Evolutionary conservation across 2,888 invertebrate species (phyloP).

Genomic region (Loripinus fragilis): DNA sequence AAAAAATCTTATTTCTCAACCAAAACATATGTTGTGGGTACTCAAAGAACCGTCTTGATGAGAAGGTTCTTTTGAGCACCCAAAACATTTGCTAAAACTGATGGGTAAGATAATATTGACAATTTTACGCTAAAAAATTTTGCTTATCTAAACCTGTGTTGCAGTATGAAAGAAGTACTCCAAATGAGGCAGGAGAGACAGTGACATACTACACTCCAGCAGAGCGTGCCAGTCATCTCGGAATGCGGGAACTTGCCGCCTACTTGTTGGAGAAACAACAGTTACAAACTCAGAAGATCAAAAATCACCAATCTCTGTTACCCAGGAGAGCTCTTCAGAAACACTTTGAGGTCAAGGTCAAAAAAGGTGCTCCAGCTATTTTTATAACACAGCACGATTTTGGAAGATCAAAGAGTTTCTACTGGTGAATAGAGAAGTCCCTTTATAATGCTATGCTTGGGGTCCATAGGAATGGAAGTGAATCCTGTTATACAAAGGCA

Average conservation of each 20-base stretch:
- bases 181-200: slow-evolving; percentile 33
- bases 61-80: no score
- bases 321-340: slow-evolving; percentile 41
- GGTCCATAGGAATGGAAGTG: no score
- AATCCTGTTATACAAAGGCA: no score
- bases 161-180: slow-evolving; percentile 54
- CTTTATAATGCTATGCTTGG: no score
- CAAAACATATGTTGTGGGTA: no score
- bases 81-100: no score
- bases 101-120: no score
- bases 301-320: slow-evolving; percentile 35
- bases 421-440: no score
- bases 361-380: slow-evolving; percentile 18
- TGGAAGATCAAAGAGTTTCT: slow-evolving; percentile 13
- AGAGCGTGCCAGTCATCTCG: slow-evolving; percentile 58
- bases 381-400: slow-evolving; percentile 52
- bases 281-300: slow-evolving; percentile 33
- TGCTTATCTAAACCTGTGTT: no score
- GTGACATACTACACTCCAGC: slow-evolving; percentile 47
- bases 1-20: no score
- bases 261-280: slow-evolving; percentile 29
- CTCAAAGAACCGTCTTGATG: no score
- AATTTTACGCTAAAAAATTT: no score
- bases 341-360: slow-evolving; percentile 29
- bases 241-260: slow-evolving; percentile 46